These are phyloP conservation scores for Conistra vaccinii DNA, from an alignment of 2,888 invertebrate species.

Conservation along the genomic window DNA sequence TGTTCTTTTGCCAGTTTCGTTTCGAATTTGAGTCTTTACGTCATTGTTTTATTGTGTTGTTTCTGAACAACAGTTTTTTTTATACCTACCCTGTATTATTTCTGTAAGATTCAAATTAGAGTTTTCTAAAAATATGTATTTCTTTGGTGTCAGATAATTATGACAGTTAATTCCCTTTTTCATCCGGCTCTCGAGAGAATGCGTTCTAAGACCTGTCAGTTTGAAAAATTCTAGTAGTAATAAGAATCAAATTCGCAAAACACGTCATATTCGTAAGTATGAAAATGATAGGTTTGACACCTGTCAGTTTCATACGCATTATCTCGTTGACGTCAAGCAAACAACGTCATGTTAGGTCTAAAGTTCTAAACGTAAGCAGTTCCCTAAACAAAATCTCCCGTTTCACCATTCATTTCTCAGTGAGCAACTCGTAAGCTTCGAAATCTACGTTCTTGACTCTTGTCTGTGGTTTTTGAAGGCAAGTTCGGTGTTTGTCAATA, in stretches of 20 bases:
- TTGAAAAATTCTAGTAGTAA: no score
- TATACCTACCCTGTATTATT: not conserved
- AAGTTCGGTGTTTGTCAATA: not conserved
- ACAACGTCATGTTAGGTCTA: not conserved
- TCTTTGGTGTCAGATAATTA: not conserved
- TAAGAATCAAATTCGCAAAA: no score
- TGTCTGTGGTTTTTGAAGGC: not conserved
- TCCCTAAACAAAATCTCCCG: no score
- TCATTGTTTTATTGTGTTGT: slow-evolving; percentile 4
- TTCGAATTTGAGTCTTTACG: slow-evolving; percentile 8
- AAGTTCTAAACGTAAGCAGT: not conserved
- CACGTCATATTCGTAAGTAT: no score
- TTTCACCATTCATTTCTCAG: not conserved
- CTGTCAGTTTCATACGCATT: no score
- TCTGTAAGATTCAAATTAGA: not conserved
- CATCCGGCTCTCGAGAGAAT: no score
- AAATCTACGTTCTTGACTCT: not conserved
- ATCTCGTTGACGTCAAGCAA: not conserved
- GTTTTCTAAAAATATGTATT: not conserved
- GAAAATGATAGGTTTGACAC: no score
- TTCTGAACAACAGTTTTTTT: not conserved
- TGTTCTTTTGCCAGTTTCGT: slow-evolving; percentile 14
- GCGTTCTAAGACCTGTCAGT: no score
- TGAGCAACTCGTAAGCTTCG: not conserved
- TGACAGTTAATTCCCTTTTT: not conserved